A percentile compares a stretch with the other conserved stretches of the same genome.
Evolutionary conservation across 1,140 invertebrate genomes (phyloP).

Genomic region (Elysia chlorotica): DNA sequence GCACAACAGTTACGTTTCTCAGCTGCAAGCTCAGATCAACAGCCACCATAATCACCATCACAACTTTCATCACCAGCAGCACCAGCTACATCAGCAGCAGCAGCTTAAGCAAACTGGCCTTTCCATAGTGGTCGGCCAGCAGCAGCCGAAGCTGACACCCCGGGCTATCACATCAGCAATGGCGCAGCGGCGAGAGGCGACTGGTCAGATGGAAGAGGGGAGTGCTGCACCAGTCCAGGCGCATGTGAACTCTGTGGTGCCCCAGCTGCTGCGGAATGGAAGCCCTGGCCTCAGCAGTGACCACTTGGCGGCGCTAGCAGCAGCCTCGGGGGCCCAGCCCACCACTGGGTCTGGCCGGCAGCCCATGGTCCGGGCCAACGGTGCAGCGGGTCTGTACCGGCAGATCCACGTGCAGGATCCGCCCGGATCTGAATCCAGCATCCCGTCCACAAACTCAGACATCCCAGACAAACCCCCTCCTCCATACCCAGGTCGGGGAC

Average conservation of each 20-base stretch:
- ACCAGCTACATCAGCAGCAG: neutral
- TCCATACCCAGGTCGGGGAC: conserved; percentile 45
- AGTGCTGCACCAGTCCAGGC: no score
- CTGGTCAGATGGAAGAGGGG: no score
- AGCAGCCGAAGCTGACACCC: conserved; percentile 6
- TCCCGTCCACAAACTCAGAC: conserved; percentile 58
- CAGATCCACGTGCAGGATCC: conserved; percentile 51
- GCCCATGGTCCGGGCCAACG: no score
- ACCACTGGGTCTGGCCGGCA: conserved; percentile 26
- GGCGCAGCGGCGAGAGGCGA: no score
- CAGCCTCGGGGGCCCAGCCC: conserved; percentile 18
- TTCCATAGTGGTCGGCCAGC: no score
- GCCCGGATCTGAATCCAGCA: conserved; percentile 50
- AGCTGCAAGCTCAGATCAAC: conserved; percentile 26
- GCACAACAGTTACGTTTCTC: conserved; percentile 30
- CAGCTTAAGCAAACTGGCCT: no score
- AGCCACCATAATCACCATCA: neutral
- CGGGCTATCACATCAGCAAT: neutral
- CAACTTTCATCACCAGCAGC: neutral
- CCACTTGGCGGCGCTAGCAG: conserved; percentile 1
- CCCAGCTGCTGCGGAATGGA: conserved; percentile 16
- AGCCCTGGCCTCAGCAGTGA: conserved; percentile 17
- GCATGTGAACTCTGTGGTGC: no score
- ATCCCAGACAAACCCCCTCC: conserved; percentile 58
- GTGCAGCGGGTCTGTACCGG: conserved; percentile 32